Conservation (phyloP, 2,888 invertebrate genomes). For the Petrophora chlorosata region DNA sequence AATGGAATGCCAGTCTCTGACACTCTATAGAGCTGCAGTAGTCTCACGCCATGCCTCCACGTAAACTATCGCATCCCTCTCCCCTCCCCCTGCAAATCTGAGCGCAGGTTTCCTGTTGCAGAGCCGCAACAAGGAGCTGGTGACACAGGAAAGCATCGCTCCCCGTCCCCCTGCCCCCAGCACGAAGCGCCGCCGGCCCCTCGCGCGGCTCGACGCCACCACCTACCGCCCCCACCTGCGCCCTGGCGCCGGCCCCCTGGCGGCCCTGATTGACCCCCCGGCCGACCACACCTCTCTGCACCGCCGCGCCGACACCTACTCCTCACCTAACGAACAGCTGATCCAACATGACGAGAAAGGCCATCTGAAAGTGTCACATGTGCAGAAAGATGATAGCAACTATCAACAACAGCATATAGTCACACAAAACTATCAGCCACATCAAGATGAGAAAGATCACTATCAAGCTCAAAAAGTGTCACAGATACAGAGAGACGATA, state of each 20-base stretch:
- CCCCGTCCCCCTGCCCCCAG: conserved; percentile 27
- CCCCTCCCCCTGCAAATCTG: conserved; percentile 45
- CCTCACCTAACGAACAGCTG: conserved; percentile 52
- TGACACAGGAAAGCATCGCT: conserved; percentile 36
- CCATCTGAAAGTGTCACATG: conserved; percentile 17
- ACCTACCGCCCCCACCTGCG: conserved; percentile 69
- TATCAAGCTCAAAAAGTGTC: conserved; percentile 10
- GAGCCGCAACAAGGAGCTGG: conserved; percentile 78
- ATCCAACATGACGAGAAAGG: conserved; percentile 20
- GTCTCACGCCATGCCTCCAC: neutral
- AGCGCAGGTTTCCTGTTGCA: conserved; percentile 79
- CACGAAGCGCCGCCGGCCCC: conserved; percentile 48
- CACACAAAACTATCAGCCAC: conserved; percentile 32
- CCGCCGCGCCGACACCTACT: conserved; percentile 64
- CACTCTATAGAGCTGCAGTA: neutral
- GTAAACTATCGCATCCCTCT: conserved; percentile 2
- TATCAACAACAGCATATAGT: neutral
- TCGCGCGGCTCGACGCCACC: conserved; percentile 59
- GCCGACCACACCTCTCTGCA: conserved; percentile 59
- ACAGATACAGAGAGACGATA: neutral
- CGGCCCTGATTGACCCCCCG: conserved; percentile 46
- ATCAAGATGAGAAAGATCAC: too few relatives aligned
- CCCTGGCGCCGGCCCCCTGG: conserved; percentile 56
- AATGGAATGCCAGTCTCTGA: too few relatives aligned
- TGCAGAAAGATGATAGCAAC: neutral